Percentiles rank a stretch among this genome's conserved stretches.
phyloP scores from a whole-genome alignment of 1,140 invertebrate genomes.

The Thaumatotibia leucotreta region DNA sequence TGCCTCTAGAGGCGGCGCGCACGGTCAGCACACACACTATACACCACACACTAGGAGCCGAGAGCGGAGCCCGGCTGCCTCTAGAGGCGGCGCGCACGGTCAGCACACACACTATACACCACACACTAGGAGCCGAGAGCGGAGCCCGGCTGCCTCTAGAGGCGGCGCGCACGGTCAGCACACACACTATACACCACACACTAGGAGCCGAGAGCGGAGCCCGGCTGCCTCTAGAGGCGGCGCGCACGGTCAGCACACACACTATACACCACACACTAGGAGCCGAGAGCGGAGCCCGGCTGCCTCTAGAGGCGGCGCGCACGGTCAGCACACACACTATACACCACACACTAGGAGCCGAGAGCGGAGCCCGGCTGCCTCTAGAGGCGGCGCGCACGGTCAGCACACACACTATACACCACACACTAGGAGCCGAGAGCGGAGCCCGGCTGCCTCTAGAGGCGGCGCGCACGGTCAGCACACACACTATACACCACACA shows the following conservation, averaged over 20 bases:
- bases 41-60: slow-evolving; percentile 16
- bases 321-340: not conserved
- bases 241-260: not conserved
- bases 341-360: slow-evolving; percentile 16
- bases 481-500: not conserved
- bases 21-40: not conserved
- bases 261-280: not conserved
- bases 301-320: no score
- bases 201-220: slow-evolving; percentile 37
- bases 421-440: slow-evolving; percentile 25
- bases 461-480: not conserved
- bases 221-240: no score
- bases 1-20: no score
- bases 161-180: not conserved
- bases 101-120: not conserved
- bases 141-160: slow-evolving; percentile 54
- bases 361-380: slow-evolving; percentile 49
- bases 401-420: not conserved
- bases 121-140: slow-evolving; percentile 25
- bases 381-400: not conserved
- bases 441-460: slow-evolving; percentile 54
- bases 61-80: slow-evolving; percentile 49
- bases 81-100: not conserved
- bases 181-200: not conserved
- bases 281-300: slow-evolving; percentile 48